Base-by-base conservation (phyloP, 2,797 vertebrate species). In the Aplochiton taeniatus region DNA sequence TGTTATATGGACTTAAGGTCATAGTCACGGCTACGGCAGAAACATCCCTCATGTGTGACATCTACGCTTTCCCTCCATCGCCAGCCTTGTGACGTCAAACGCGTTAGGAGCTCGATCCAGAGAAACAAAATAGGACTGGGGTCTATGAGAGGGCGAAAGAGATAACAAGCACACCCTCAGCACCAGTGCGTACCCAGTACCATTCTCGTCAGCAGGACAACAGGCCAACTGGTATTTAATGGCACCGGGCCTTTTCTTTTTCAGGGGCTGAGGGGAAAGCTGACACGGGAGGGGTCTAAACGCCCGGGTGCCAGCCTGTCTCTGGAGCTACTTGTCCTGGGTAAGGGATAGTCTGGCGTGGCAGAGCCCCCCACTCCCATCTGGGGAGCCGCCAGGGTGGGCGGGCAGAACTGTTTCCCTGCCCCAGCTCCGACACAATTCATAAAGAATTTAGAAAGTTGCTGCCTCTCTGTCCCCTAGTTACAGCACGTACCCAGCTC, bases 381-480 rank as follows among this genome's bases (percentile, higher is more conserved):
- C 50, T 56, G 47, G 64, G 8, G 12, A 66, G 0, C 0, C 42
- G 31, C 31, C 31, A 58, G 57, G 53, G 63, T 17, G 57, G 50
- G n/a, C 45, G 61, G 57, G 14, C 52, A 54, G n/a, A 74, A 63
- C 12, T 41, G 61, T 59, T 72, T 76, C 49, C 69, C 47, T 65
- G 64, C 45, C 11, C 49, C 17, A 42, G 14, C 61, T n/a, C 57
- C 56, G 13, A 61, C 53, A 72, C 58, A 66, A 66, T 70, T 60
- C 54, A 80, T 83, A 5, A 86, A 86, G 68, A 75, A 83, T 83
- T 84, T 63, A 86, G 55, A 53, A 51, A n/a, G 17, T n/a, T 13
- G 18, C n/a, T n/a, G 13, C 17, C 10, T 49, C 45, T 43, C 43
- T 43, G n/a, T 12, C 42, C 11, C 61, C 19, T 58, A 13, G 52